phyloP scores from a whole-genome alignment of 1,140 invertebrate genomes.

The Apis mellifera region DNA sequence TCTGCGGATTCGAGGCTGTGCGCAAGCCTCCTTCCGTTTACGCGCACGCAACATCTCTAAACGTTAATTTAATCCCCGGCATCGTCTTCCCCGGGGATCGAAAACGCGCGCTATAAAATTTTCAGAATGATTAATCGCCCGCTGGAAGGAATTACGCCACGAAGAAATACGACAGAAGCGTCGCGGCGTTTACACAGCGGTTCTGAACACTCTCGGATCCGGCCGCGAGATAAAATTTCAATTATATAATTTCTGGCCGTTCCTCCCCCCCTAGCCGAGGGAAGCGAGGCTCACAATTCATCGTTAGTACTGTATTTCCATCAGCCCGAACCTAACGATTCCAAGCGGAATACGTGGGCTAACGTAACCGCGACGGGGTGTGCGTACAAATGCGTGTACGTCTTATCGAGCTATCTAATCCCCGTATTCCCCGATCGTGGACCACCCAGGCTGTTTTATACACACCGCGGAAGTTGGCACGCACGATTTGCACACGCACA shows the following conservation, averaged over 20 bases:
- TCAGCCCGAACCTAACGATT: slow-evolving; percentile 30
- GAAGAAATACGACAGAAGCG: slow-evolving; percentile 3
- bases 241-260: slow-evolving; percentile 35
- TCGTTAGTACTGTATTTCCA: slow-evolving; percentile 41
- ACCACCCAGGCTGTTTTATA: slow-evolving; percentile 61
- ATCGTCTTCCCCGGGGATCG: too few species aligned
- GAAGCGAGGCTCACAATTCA: slow-evolving; percentile 33
- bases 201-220: background rate
- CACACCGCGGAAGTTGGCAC: slow-evolving; percentile 62
- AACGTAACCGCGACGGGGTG: slow-evolving; percentile 25
- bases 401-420: slow-evolving; percentile 61
- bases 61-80: too few species aligned
- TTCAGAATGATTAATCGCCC: background rate
- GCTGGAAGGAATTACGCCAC: background rate
- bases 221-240: slow-evolving; percentile 43
- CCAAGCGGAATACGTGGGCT: background rate
- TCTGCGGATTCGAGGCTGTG: too few species aligned
- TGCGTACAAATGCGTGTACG: slow-evolving; percentile 51
- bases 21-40: too few species aligned
- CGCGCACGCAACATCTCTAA: too few species aligned
- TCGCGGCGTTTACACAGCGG: slow-evolving; percentile 9
- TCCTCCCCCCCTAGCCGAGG: too few species aligned
- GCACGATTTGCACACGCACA: slow-evolving; percentile 60
- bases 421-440: slow-evolving; percentile 61
- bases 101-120: background rate